These are phyloP conservation scores for Acrobasis suavella DNA, from an alignment of 2,888 invertebrate species.

Conservation along the genomic window DNA sequence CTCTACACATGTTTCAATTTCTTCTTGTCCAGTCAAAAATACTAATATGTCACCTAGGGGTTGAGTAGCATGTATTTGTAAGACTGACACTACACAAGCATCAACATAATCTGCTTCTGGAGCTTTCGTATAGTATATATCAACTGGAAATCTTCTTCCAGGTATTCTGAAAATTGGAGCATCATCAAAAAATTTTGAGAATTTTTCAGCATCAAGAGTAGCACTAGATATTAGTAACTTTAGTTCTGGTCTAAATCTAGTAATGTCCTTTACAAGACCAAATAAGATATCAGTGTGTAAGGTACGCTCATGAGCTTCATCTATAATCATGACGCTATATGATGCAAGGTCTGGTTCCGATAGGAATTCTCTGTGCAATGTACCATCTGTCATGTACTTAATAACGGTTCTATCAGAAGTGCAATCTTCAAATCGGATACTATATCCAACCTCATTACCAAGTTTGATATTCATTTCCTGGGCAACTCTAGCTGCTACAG, in stretches of 20 bases:
- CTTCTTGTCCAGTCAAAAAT: slow-evolving; percentile 96
- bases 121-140: slow-evolving; percentile 99
- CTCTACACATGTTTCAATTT: slow-evolving; percentile 95
- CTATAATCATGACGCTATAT: slow-evolving; percentile 99
- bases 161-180: slow-evolving; percentile 99
- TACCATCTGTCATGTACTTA: slow-evolving; percentile 99
- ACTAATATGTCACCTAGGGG: slow-evolving; percentile 97
- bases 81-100: slow-evolving; percentile 97
- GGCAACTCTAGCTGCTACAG: slow-evolving; percentile 98
- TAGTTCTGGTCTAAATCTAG: slow-evolving; percentile 95
- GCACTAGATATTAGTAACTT: slow-evolving; percentile 99
- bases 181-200: slow-evolving; percentile 98
- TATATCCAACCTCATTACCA: slow-evolving; percentile 94
- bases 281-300: slow-evolving; percentile 99
- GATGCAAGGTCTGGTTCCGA: slow-evolving; percentile 97
- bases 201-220: slow-evolving; percentile 98
- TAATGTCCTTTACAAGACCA: slow-evolving; percentile 97
- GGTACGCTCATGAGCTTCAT: slow-evolving; percentile 99
- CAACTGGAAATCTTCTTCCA: slow-evolving; percentile 98
- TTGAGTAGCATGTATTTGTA: slow-evolving; percentile 99
- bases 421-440: slow-evolving; percentile 99
- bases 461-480: slow-evolving; percentile 98
- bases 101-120: slow-evolving; percentile 99
- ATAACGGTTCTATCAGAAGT: slow-evolving; percentile 98
- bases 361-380: slow-evolving; percentile 97